A percentile compares a stretch with the other conserved stretches of the same genome.
Conservation (phyloP, 2,888 invertebrate genomes). For the Aspidiotus rigidus region DNA sequence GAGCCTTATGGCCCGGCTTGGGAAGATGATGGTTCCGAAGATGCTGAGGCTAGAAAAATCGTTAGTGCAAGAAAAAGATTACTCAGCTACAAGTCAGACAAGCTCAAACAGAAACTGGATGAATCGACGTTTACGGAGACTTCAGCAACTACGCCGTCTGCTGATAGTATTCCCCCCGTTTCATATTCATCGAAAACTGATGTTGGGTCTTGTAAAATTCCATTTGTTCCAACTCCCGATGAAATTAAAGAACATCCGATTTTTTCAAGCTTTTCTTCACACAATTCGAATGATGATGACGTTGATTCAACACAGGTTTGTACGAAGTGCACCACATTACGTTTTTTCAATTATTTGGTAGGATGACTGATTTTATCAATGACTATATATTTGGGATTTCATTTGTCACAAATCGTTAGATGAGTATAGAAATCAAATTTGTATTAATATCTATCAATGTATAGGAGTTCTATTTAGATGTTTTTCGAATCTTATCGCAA, state of each 20-base stretch:
- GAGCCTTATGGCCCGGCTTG: neutral
- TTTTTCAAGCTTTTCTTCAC: neutral
- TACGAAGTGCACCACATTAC: too few species aligned
- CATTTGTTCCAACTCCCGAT: slow-evolving; percentile 7
- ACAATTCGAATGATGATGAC: neutral
- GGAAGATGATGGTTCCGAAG: slow-evolving; percentile 5
- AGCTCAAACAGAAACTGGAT: slow-evolving; percentile 1
- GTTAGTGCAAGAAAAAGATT: slow-evolving; percentile 1
- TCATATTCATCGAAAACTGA: neutral
- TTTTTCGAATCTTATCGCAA: too few species aligned
- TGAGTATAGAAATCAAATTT: too few species aligned
- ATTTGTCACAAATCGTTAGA: too few species aligned
- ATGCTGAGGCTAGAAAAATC: slow-evolving; percentile 3
- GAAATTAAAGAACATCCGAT: slow-evolving; percentile 15
- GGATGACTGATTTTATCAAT: too few species aligned
- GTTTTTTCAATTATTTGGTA: too few species aligned
- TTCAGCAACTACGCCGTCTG: neutral
- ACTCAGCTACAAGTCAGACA: slow-evolving; percentile 2
- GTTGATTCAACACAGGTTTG: too few species aligned
- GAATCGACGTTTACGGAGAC: neutral
- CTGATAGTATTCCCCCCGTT: neutral
- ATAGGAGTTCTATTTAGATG: too few species aligned
- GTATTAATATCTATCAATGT: too few species aligned
- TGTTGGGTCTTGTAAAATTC: neutral
- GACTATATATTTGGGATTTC: too few species aligned